phyloP scores from a whole-genome alignment of 2,113 vertebrate genomes.

The Piprites chloris region DNA sequence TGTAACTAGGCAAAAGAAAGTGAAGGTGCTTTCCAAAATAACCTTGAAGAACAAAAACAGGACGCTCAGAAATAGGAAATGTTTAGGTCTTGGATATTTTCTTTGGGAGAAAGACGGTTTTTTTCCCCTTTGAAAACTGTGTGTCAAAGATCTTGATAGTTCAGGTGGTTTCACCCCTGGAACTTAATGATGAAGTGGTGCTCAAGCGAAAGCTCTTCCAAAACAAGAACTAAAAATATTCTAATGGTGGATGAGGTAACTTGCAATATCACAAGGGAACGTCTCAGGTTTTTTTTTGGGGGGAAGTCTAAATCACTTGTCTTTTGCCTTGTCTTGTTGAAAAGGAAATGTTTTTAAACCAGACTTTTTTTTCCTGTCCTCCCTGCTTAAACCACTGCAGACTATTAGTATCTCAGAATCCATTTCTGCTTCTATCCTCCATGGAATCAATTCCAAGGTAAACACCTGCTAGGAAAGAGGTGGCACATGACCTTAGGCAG shows the following conservation, averaged over 20 bases:
- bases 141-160: background rate
- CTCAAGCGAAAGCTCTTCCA: background rate
- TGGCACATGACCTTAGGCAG: background rate
- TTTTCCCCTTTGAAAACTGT: background rate
- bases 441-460: background rate
- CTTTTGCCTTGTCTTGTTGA: background rate
- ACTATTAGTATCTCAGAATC: background rate
- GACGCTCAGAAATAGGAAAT: background rate
- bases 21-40: background rate
- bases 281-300: background rate
- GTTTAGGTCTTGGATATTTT: background rate
- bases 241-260: background rate
- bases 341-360: background rate
- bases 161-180: background rate
- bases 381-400: background rate
- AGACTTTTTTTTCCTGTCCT: background rate
- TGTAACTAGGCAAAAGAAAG: background rate
- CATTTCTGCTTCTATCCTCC: background rate
- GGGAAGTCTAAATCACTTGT: background rate
- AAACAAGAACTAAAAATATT: background rate
- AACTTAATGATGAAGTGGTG: background rate
- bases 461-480: background rate
- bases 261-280: background rate
- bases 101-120: background rate
- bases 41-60: background rate